A percentile compares a stretch with the other conserved stretches of the same genome.
Conservation (phyloP, 2,797 vertebrate species). For the Poeciliopsis presidionis region DNA sequence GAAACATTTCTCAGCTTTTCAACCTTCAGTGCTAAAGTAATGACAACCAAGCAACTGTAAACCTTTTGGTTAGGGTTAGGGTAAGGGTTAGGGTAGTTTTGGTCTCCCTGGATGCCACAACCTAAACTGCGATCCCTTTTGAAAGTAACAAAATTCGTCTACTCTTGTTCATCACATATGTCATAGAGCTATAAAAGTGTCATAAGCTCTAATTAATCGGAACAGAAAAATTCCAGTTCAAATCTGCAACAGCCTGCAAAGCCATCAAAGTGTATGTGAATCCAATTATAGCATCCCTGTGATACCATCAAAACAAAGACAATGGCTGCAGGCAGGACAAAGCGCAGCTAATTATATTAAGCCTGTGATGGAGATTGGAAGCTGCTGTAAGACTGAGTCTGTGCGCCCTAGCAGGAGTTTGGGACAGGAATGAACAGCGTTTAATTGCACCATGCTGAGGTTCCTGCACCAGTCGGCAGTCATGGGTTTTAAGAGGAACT, state of each 20-base stretch:
- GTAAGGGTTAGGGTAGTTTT: no score
- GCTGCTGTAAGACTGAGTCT: slow-evolving; percentile 48
- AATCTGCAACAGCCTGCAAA: slow-evolving; percentile 60
- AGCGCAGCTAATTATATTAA: slow-evolving; percentile 68
- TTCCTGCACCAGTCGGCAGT: slow-evolving; percentile 44
- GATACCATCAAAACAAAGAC: slow-evolving; percentile 74
- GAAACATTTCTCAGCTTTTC: not conserved
- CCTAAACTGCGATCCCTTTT: not conserved
- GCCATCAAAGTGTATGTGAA: slow-evolving; percentile 56
- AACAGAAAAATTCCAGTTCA: slow-evolving; percentile 43
- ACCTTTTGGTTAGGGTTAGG: no score
- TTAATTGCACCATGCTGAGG: slow-evolving; percentile 59
- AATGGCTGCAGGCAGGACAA: slow-evolving; percentile 64
- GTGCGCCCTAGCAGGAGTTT: slow-evolving; percentile 42
- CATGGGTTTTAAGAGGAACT: slow-evolving; percentile 19
- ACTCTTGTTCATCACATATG: slow-evolving; percentile 1
- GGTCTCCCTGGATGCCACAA: not conserved
- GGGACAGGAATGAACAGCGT: slow-evolving; percentile 56
- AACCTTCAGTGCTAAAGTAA: not conserved
- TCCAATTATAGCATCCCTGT: slow-evolving; percentile 61
- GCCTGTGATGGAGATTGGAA: slow-evolving; percentile 58
- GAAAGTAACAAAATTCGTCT: not conserved
- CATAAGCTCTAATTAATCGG: slow-evolving; percentile 52
- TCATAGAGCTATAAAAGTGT: slow-evolving; percentile 26
- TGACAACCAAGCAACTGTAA: not conserved